Percentiles rank a stretch among this genome's conserved stretches.
Evolutionary conservation across 1,140 invertebrate species (phyloP).

Genomic region (honey bee (Apis mellifera)): DNA sequence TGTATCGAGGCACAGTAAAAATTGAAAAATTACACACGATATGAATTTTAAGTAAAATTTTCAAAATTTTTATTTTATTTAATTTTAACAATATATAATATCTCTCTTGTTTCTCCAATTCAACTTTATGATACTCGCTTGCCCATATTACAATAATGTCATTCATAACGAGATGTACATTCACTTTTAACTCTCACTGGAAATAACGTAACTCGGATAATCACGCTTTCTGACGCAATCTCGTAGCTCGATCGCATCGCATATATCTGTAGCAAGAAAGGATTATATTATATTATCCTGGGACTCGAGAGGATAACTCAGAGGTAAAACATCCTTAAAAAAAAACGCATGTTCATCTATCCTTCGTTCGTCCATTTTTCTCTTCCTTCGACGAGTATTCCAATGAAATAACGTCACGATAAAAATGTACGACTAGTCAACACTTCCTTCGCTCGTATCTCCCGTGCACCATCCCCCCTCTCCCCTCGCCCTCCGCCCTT

Average conservation of each 20-base stretch:
- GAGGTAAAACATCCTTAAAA: neutral
- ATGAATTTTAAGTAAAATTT: too few species aligned
- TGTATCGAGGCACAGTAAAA: too few species aligned
- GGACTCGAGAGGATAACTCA: slow-evolving; percentile 18
- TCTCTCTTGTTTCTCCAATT: too few species aligned
- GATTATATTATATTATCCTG: slow-evolving; percentile 5
- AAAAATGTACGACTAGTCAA: slow-evolving; percentile 30
- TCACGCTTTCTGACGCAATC: neutral
- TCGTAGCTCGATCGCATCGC: neutral
- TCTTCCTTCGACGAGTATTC: slow-evolving; percentile 30
- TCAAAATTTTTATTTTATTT: too few species aligned
- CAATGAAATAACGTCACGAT: slow-evolving; percentile 44
- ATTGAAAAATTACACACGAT: too few species aligned
- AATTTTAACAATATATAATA: too few species aligned
- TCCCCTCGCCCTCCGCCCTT: slow-evolving; percentile 34
- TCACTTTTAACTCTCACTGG: too few species aligned
- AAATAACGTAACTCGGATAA: neutral
- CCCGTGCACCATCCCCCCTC: slow-evolving; percentile 37
- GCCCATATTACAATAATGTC: too few species aligned
- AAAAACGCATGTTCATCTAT: slow-evolving; percentile 5
- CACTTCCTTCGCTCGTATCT: neutral
- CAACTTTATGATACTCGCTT: too few species aligned
- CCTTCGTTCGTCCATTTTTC: neutral
- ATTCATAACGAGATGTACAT: too few species aligned
- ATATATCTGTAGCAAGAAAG: neutral